Base-by-base conservation (phyloP, 2,113 vertebrate genomes). In the Lophius piscatorius region DNA sequence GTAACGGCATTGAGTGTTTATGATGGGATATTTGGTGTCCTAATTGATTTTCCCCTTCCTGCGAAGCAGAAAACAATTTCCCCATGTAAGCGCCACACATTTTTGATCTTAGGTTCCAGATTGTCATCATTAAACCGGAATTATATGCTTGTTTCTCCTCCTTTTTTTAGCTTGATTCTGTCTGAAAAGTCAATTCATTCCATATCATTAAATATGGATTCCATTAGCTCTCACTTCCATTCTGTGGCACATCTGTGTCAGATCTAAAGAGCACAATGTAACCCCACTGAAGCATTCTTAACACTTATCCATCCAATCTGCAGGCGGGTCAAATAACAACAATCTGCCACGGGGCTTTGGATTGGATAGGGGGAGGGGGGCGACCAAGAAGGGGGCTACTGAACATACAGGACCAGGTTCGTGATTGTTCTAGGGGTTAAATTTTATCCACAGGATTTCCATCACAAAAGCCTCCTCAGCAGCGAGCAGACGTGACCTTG, bases 401-500 rank as follows among this genome's bases (percentile, higher is more conserved):
- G 18, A 70, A 85, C 76, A 73, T 14, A 63, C 63, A 66, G 76
- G 40, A 52, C 71, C 80, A 75, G 76, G 69, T 63, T 74, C 56
- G 48, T 46, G 60, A 79, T 84, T 84, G 84, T 87, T 81, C 51
- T 26, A 22, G 57, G 80, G 84, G 78, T 85, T 86, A 76, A 78
- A 89, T 69, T 87, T 81, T 86, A 78, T 79, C 81, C 75, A 66
- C 67, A 50, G 60, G 63, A 89, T 92, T 90, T 88, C 61, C 88
- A 90, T 92, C 65, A 92, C 88, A 92, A 92, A 89, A 40, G 86
- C 74, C 71, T 76, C 72, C 80, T 82, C 47, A 41, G 79, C 78
- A 42, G 74, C 2, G 36, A 77, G 65, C 74, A 79, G 84, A 80
- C 72, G 69, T 89, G 86, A 88, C 88, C 88, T 79, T 84, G 86